Base-by-base conservation (phyloP, 2,797 vertebrate species). In the Enteromius argenteus region DNA sequence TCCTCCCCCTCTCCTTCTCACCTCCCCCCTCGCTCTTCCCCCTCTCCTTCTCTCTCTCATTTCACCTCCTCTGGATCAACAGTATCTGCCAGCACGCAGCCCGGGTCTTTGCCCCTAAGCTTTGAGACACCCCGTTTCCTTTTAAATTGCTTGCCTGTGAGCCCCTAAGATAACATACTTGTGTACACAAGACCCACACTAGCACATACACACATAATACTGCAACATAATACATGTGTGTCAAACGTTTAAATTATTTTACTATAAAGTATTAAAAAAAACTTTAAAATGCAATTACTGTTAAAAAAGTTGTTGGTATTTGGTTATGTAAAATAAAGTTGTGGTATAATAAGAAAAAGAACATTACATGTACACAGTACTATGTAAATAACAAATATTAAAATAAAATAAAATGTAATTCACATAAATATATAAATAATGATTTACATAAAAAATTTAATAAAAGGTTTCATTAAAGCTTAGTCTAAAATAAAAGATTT, bases 1-100 rank as follows among this genome's bases (percentile, higher is more conserved):
- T 78, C 72, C 83, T 53, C 85, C 82, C 67, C 69, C 82, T 88
- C 80, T 83, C 81, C 67, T 49, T 84, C 77, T 79, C 82, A 81
- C 69, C 78, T 83, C 80, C 69, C 86, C 56, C 64, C 84, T 30
- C 2, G 23, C 58, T 27, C 58, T 60, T 60, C 88, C 83, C 85
- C 79, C 87, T 84, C 83, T 83, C 85, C 89, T 85, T 84, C 87
- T 93, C 90, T 88, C 88, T 86, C 83, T 72, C 75, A 72, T 91
- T 90, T 90, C 92, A 91, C 93, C 90, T 92, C 91, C 91, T 88
- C 89, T 84, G 82, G 86, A 84, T 91, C 90, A 91, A 90, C 91
- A 89, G 91, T 92, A 91, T 92, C 92, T 93, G 92, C 88, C 93
- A 93, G 92, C 86, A 84, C 90, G 92, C 90, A 89, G 89, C 89